These are phyloP conservation scores for Meloidogyne exigua DNA, from an alignment of 1,140 invertebrate species.

Conservation along the genomic window DNA sequence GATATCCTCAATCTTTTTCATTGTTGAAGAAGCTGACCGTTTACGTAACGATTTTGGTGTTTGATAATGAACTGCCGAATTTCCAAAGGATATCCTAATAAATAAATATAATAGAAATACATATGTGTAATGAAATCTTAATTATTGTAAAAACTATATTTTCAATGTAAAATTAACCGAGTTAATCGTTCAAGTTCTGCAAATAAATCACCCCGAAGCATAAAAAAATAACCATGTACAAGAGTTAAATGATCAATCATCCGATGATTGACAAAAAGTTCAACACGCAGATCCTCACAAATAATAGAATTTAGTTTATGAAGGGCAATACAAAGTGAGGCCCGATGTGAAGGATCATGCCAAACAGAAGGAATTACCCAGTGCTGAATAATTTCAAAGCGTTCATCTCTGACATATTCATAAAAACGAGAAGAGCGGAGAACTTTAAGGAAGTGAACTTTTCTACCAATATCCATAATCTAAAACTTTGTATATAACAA, in stretches of 20 bases:
- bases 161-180: background rate
- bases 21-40: background rate
- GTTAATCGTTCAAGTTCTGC: slow-evolving; percentile 13
- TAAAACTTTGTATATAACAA: background rate
- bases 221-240: slow-evolving; percentile 24
- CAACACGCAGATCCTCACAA: slow-evolving; percentile 7
- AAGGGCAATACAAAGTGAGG: background rate
- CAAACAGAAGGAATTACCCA: background rate
- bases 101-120: background rate
- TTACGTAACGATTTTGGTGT: slow-evolving; percentile 12
- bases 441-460: slow-evolving; percentile 22
- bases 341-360: background rate
- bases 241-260: slow-evolving; percentile 15
- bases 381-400: background rate
- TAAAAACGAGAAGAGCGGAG: slow-evolving; percentile 13
- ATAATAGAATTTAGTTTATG: background rate
- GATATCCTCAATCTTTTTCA: slow-evolving; percentile 14
- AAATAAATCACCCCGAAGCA: slow-evolving; percentile 24
- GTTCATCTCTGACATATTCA: slow-evolving; percentile 4
- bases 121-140: too few species aligned
- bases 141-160: too few species aligned
- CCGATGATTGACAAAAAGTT: slow-evolving; percentile 9
- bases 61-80: background rate
- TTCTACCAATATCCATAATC: slow-evolving; percentile 26
- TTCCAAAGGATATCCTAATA: background rate